phyloP scores from a whole-genome alignment of 2,888 invertebrate species.

The Drosophila birchii region DNA sequence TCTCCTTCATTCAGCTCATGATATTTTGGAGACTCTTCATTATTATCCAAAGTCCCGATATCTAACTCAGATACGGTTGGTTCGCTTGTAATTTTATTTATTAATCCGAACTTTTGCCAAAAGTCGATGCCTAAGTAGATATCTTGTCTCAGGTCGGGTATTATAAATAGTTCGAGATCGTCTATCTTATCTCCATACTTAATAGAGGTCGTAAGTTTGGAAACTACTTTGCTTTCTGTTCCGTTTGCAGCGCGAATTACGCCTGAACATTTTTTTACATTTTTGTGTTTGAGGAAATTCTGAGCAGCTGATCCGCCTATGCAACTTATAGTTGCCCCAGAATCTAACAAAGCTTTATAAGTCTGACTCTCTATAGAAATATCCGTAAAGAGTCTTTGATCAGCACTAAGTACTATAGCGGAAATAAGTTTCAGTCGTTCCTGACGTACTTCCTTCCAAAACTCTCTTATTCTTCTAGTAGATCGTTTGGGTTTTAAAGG shows the following conservation, averaged over 20 bases:
- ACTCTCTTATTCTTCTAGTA: background rate
- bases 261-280: no score
- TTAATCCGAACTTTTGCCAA: no score
- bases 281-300: background rate
- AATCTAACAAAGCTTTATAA: no score
- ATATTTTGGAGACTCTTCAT: background rate
- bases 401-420: background rate
- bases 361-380: no score
- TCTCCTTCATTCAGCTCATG: no score
- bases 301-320: background rate
- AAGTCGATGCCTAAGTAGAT: no score
- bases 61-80: no score
- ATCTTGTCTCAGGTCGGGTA: no score
- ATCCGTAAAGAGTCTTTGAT: no score
- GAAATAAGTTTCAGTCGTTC: background rate
- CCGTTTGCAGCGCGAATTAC: background rate
- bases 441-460: background rate
- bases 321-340: background rate
- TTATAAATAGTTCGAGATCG: background rate
- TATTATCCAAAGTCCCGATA: no score
- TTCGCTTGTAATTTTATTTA: no score
- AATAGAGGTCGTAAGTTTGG: background rate
- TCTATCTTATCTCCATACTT: background rate
- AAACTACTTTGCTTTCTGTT: background rate
- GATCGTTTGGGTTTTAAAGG: no score